Conservation (phyloP, 2,888 invertebrate genomes). For the Phyto melanocephala region DNA sequence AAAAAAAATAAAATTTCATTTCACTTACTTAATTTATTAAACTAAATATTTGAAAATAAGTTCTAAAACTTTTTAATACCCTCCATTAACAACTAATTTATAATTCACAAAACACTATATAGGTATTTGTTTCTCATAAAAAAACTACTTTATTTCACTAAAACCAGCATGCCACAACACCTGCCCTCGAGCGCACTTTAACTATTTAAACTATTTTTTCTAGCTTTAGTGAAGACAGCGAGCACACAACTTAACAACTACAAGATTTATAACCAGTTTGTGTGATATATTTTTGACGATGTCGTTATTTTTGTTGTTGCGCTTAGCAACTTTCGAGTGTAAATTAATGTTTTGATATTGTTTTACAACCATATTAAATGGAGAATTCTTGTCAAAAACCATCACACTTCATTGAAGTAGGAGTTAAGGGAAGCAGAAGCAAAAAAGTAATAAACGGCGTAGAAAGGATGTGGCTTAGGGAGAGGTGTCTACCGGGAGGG, state of each 20-base stretch:
- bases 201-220: background rate
- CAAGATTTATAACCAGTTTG: too few relatives aligned
- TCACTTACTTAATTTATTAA: too few relatives aligned
- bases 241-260: background rate
- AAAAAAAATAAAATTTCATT: too few relatives aligned
- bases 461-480: background rate
- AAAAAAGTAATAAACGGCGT: background rate
- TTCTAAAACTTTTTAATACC: too few relatives aligned
- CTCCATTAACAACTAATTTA: background rate
- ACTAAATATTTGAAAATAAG: too few relatives aligned
- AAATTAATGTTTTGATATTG: constrained; percentile 1
- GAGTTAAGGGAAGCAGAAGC: background rate
- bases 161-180: background rate
- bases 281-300: background rate
- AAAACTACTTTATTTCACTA: background rate
- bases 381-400: background rate
- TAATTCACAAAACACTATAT: background rate
- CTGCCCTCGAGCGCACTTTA: background rate
- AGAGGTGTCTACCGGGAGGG: too few relatives aligned
- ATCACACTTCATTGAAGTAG: background rate
- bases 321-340: background rate
- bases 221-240: background rate
- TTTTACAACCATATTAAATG: background rate
- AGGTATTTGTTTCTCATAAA: background rate
- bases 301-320: background rate